Evolutionary conservation across 64 coral and sea anemone genomes (phyloP).

Genomic region (Cladopsammia gracilis): DNA sequence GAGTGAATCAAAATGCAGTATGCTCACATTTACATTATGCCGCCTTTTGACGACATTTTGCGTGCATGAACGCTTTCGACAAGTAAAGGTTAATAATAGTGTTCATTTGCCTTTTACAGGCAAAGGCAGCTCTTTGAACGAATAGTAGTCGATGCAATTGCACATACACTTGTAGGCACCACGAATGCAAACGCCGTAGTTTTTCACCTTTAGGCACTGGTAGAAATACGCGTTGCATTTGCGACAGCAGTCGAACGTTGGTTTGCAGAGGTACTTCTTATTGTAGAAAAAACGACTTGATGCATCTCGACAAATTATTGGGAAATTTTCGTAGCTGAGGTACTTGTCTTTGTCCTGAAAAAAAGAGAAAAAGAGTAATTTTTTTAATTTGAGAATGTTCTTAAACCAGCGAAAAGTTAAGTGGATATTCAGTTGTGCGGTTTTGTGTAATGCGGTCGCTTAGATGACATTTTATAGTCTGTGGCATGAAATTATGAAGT

Average conservation of each 20-base stretch:
- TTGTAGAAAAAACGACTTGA: background rate
- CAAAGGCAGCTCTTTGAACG: background rate
- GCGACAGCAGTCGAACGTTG: constrained; percentile 2
- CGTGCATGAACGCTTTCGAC: too few relatives aligned
- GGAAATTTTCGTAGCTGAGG: constrained; percentile 14
- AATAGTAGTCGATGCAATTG: background rate
- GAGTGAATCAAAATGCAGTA: too few relatives aligned
- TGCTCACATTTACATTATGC: too few relatives aligned
- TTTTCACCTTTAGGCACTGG: background rate
- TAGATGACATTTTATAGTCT: too few relatives aligned
- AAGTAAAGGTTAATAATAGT: too few relatives aligned
- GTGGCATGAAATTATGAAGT: too few relatives aligned
- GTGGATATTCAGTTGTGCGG: too few relatives aligned
- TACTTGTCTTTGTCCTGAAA: background rate
- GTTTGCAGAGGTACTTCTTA: constrained; percentile 10
- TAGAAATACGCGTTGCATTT: background rate
- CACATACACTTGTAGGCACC: constrained; percentile 8
- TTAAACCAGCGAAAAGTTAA: too few relatives aligned
- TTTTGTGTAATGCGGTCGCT: too few relatives aligned
- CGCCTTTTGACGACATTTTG: too few relatives aligned
- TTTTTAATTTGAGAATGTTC: background rate
- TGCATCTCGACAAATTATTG: background rate
- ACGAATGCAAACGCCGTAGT: background rate
- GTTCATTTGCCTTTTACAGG: too few relatives aligned
- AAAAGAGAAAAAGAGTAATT: background rate